These are phyloP conservation scores for Podarcis lilfordi DNA, from an alignment of 2,797 vertebrate species.

Conservation along the genomic window DNA sequence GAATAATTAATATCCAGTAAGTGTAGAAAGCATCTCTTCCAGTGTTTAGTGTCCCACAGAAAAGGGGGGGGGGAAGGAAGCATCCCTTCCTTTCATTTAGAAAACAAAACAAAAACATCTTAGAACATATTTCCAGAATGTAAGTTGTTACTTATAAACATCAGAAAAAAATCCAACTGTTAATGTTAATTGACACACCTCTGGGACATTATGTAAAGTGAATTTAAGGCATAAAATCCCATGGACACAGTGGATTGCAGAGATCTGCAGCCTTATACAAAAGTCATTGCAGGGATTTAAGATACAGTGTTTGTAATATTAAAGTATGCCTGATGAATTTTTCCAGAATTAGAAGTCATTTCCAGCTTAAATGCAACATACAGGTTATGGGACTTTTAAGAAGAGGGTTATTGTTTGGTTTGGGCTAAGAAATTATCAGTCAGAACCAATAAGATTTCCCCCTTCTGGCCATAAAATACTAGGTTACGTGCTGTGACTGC, in stretches of 20 bases:
- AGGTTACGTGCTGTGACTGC: background rate
- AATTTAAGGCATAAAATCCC: background rate
- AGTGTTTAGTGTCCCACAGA: background rate
- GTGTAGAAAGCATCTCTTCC: background rate
- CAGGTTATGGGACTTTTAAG: background rate
- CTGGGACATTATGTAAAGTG: background rate
- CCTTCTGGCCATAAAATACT: background rate
- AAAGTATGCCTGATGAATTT: background rate
- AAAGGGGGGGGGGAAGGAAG: no score
- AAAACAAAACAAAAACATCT: background rate
- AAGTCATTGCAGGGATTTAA: background rate
- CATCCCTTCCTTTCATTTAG: background rate
- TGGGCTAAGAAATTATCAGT: background rate
- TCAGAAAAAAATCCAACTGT: background rate
- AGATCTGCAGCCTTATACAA: background rate
- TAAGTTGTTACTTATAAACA: background rate
- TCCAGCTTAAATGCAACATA: no score
- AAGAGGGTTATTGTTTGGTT: background rate
- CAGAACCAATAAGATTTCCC: background rate
- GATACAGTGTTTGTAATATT: background rate
- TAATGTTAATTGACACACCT: background rate
- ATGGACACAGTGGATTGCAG: background rate
- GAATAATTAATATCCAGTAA: slow-evolving; percentile 1
- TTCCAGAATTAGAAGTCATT: no score
- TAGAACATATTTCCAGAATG: background rate